A percentile compares a stretch with the other conserved stretches of the same genome.
Evolutionary conservation across 2,888 invertebrate genomes (phyloP).

Genomic region (Chouioia cunea): DNA sequence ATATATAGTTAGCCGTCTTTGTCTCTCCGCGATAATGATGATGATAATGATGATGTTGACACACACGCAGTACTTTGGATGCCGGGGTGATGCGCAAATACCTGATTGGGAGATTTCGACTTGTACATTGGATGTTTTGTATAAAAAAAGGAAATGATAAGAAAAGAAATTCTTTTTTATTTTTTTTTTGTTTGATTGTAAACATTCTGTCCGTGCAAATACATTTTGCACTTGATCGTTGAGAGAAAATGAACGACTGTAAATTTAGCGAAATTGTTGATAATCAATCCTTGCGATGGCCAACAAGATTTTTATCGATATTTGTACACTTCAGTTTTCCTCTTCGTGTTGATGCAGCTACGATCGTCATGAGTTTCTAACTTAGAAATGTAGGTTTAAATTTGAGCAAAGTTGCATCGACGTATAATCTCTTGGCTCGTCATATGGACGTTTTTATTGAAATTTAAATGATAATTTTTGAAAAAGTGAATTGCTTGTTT

Average conservation of each 20-base stretch:
- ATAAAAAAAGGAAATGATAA: conserved; percentile 25
- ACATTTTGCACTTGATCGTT: background rate
- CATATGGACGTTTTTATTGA: conserved; percentile 25
- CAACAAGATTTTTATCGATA: conserved; percentile 19
- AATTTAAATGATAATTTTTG: conserved; percentile 9
- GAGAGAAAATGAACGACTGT: conserved; percentile 21
- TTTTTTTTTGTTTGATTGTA: background rate
- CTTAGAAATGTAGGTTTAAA: no score
- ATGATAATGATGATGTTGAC: conserved; percentile 6
- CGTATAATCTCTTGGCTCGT: conserved; percentile 19
- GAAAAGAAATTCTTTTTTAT: background rate
- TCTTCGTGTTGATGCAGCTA: conserved; percentile 5
- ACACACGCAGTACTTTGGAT: no score
- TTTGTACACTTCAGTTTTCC: conserved; percentile 2
- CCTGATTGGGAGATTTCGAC: conserved; percentile 43
- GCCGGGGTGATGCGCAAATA: no score
- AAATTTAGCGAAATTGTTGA: conserved; percentile 24
- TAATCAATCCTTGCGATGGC: background rate
- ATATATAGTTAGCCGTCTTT: conserved; percentile 41
- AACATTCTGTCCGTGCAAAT: no score
- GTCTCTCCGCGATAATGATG: conserved; percentile 28
- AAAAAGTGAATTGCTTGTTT: conserved; percentile 42
- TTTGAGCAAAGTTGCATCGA: conserved; percentile 9
- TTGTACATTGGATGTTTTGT: conserved; percentile 4
- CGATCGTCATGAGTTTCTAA: background rate